Evolutionary conservation across 2,797 vertebrate genomes (phyloP).

Genomic region (Schizopygopsis pylzovi): DNA sequence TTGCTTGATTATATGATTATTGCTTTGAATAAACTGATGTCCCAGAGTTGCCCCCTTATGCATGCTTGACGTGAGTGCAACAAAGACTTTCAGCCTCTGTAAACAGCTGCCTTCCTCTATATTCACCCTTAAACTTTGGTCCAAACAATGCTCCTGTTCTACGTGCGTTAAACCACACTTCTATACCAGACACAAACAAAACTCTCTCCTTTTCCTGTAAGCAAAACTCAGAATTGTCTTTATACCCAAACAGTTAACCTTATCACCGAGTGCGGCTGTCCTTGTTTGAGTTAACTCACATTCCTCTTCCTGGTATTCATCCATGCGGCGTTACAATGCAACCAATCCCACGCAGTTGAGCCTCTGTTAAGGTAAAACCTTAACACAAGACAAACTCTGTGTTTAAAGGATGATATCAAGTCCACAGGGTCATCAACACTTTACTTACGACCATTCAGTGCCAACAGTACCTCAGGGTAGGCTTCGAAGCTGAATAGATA

Average conservation of each 20-base stretch:
- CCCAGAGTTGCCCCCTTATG: conserved; percentile 67
- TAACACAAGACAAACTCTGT: conserved; percentile 34
- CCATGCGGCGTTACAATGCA: conserved; percentile 16
- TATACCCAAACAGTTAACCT: conserved; percentile 36
- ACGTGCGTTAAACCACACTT: conserved; percentile 30
- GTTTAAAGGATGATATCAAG: conserved; percentile 35
- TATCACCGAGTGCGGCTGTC: conserved; percentile 20
- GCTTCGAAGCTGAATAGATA: conserved; percentile 38
- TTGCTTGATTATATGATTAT: conserved; percentile 54
- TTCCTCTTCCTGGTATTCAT: conserved; percentile 51
- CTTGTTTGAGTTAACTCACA: conserved; percentile 27
- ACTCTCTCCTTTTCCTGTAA: conserved; percentile 24
- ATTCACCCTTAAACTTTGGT: conserved; percentile 29
- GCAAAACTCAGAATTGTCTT: conserved; percentile 29
- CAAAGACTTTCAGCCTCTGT: conserved; percentile 70
- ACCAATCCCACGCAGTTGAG: conserved; percentile 15
- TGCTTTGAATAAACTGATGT: conserved; percentile 42
- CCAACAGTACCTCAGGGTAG: conserved; percentile 18
- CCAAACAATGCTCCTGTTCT: conserved; percentile 48
- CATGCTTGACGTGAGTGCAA: conserved; percentile 70
- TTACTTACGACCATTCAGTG: conserved; percentile 26
- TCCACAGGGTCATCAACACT: conserved; percentile 21
- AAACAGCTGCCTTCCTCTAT: conserved; percentile 63
- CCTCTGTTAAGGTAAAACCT: conserved; percentile 40
- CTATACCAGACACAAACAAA: conserved; percentile 28